Percentiles rank a stretch among this genome's conserved stretches.
Conservation (phyloP, 2,797 vertebrate genomes). For the Xerus rutilus region DNA sequence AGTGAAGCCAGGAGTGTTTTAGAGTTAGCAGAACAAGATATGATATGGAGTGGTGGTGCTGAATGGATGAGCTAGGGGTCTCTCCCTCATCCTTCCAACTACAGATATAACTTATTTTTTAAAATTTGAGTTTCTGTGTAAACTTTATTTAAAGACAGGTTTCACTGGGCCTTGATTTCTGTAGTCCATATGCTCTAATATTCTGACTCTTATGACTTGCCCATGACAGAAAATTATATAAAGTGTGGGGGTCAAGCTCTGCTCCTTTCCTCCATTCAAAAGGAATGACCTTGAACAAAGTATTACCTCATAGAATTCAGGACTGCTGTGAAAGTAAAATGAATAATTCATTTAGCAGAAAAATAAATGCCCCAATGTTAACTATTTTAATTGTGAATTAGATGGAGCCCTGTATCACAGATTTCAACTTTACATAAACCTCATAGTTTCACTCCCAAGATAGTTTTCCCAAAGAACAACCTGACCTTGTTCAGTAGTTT, state of each 20-base stretch:
- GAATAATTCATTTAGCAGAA: background rate
- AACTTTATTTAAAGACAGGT: background rate
- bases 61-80: background rate
- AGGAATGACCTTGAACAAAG: background rate
- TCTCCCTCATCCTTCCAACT: background rate
- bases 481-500: background rate
- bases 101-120: background rate
- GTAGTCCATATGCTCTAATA: background rate
- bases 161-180: background rate
- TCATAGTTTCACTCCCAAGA: background rate
- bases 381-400: background rate
- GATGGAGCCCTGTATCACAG: background rate
- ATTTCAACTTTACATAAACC: background rate
- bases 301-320: background rate
- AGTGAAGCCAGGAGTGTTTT: background rate
- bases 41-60: accelerated
- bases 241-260: background rate
- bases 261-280: background rate
- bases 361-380: background rate
- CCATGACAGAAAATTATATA: background rate
- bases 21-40: background rate
- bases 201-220: background rate
- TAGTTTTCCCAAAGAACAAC: background rate
- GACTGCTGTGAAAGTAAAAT: background rate
- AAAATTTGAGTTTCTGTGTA: background rate